Evolutionary conservation across 2,888 invertebrate species (phyloP), one percentile per base, ranked within the genome.

Genomic region (Eupithecia subfuscata): DNA sequence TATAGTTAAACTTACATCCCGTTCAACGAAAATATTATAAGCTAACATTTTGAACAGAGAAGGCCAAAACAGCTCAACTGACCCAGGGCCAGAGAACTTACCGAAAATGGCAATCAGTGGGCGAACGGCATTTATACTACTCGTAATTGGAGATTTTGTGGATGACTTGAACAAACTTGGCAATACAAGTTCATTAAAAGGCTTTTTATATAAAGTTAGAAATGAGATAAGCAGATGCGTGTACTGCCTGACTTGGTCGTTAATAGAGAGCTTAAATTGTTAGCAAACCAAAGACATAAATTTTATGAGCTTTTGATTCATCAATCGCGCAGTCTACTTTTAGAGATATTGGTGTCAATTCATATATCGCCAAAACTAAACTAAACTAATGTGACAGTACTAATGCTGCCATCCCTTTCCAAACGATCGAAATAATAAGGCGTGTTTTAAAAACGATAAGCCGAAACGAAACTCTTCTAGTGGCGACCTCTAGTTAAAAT

Each of bases 91-190:
- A 84, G 84, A 84, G 84, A 84, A 84, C 84, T 83, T 77, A 79
- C 86, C 86, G 80, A 84, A 91, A 89, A 91, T 84, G 91, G 93
- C 79, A 60, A 79, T 71, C 79, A 77, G 94, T 94, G 91, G 94
- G 94, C 89, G 94, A 91, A 88, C 91, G 83, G 87, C 91, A 92
- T 92, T 92, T 90, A 85, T 88, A 86, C 82, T 84, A 82, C 84
- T 83, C 82, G 84, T 84, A 86, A 84, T 86, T 87, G 86, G 88
- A 82, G 74, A 87, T 88, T 89, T 88, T 82, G 86, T 86, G 82
- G 86, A 87, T 84, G 83, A 84, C 87, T 88, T 88, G 85, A 88
- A 88, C 90, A 81, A 85, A 92, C 82, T 87, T 88, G 91, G 93
- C 77, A 85, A 90, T 81, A 90, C 89, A 79, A 85, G 84, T 79